Conservation (phyloP, 1,140 invertebrate genomes). For the Diachasma alloeum region DNA sequence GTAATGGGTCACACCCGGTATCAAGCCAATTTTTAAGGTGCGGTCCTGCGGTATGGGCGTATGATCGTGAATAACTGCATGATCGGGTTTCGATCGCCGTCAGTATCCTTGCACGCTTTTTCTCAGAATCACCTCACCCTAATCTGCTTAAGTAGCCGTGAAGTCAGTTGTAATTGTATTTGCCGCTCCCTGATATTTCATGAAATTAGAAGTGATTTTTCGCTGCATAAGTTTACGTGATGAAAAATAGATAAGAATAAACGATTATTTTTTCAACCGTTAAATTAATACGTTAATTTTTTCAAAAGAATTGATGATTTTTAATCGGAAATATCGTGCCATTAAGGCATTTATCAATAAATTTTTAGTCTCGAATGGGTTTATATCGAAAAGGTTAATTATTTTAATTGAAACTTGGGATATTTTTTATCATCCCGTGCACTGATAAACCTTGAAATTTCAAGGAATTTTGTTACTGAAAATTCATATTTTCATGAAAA, state of each 20-base stretch:
- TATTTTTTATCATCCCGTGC: no score
- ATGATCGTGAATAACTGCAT: neutral
- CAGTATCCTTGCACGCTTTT: neutral
- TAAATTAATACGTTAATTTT: no score
- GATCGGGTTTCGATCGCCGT: constrained; percentile 24
- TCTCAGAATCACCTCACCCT: neutral
- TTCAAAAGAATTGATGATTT: no score
- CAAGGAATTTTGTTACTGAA: no score
- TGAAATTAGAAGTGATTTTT: neutral
- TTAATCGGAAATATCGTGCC: no score
- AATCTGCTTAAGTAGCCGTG: constrained; percentile 22
- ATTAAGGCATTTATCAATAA: no score
- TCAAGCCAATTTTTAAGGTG: neutral
- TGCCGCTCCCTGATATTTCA: neutral
- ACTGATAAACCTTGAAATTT: no score
- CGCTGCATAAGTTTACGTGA: neutral
- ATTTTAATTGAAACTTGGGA: no score
- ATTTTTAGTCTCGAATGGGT: no score
- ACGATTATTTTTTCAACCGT: no score
- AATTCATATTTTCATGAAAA: no score
- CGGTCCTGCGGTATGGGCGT: neutral
- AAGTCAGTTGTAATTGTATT: neutral
- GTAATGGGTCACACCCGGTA: neutral
- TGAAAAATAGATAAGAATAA: neutral
- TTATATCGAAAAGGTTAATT: no score